A percentile compares a stretch with the other conserved stretches of the same genome.
Evolutionary conservation across 2,113 vertebrate genomes (phyloP).

Genomic region (Lethenteron reissneri): DNA sequence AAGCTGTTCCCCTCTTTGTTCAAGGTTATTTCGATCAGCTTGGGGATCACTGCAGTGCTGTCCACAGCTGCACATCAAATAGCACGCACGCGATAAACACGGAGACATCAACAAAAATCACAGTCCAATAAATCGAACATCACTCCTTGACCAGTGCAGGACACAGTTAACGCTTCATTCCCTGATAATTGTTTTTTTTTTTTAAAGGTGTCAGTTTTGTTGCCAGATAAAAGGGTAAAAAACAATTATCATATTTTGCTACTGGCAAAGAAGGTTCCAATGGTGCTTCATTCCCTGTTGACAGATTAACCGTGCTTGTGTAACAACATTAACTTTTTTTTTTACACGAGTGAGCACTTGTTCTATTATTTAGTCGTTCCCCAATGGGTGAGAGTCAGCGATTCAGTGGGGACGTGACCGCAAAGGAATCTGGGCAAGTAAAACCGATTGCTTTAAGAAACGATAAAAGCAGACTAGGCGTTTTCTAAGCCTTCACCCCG

Average conservation of each 20-base stretch:
- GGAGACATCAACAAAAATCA: constrained; percentile 6
- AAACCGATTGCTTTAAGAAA: no score
- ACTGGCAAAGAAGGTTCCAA: not conserved
- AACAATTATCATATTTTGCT: not conserved
- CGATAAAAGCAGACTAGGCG: no score
- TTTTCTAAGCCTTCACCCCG: no score
- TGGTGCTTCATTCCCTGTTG: not conserved
- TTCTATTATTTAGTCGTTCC: no score
- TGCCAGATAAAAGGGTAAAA: no score
- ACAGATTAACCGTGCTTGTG: no score
- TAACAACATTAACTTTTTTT: no score
- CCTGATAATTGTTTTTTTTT: not conserved
- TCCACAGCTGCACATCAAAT: constrained; percentile 38
- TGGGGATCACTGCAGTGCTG: constrained; percentile 72
- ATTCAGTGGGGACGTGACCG: no score
- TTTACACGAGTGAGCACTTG: no score
- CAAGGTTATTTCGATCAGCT: constrained; percentile 79
- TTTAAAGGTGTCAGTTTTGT: not conserved
- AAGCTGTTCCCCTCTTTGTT: constrained; percentile 97
- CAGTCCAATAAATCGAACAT: constrained; percentile 6
- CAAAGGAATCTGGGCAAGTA: no score
- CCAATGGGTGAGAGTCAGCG: no score
- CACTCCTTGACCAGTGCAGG: not conserved
- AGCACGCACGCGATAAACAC: not conserved
- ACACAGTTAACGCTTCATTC: not conserved